Base-by-base conservation (phyloP, 2,888 invertebrate species). In the Brachyptera putata region DNA sequence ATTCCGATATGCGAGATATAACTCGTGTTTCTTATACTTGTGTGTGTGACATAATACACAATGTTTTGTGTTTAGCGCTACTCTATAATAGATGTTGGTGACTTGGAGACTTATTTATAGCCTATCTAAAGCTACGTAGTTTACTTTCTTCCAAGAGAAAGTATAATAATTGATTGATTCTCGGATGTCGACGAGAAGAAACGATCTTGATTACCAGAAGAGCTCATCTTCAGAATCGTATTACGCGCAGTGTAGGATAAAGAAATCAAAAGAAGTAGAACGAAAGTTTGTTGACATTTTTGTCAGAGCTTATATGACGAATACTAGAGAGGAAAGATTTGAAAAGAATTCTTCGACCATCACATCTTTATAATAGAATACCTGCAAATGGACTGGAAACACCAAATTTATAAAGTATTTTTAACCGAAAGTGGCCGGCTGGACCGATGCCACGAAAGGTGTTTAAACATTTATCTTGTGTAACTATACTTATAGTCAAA, bases 1-100 rank as follows among this genome's bases (percentile, higher is more conserved):
- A 57, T 65, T 21, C 63, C 65, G 3, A 58, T 58, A 24, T 65
- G 63, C 48, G 65, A 65, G 30, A 61, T 64, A 21, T 57, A 46
- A 57, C 11, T 1, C 22, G n/a, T n/a, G n/a, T n/a, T n/a, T n/a
- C n/a, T n/a, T n/a, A n/a, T n/a, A n/a, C n/a, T n/a, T n/a, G n/a
- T n/a, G n/a, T n/a, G n/a, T n/a, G n/a, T n/a, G n/a, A n/a, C n/a
- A n/a, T n/a, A n/a, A n/a, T n/a, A n/a, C n/a, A n/a, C n/a, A n/a
- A n/a, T n/a, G n/a, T n/a, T n/a, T n/a, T n/a, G n/a, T n/a, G n/a
- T n/a, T n/a, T n/a, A n/a, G n/a, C n/a, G n/a, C n/a, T n/a, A n/a
- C n/a, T n/a, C n/a, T n/a, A n/a, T n/a, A n/a, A n/a, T n/a, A n/a
- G n/a, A n/a, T n/a, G n/a, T n/a, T n/a, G n/a, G n/a, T n/a, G n/a